phyloP scores from a whole-genome alignment of 2,797 vertebrate genomes.

The Glossophaga mutica region DNA sequence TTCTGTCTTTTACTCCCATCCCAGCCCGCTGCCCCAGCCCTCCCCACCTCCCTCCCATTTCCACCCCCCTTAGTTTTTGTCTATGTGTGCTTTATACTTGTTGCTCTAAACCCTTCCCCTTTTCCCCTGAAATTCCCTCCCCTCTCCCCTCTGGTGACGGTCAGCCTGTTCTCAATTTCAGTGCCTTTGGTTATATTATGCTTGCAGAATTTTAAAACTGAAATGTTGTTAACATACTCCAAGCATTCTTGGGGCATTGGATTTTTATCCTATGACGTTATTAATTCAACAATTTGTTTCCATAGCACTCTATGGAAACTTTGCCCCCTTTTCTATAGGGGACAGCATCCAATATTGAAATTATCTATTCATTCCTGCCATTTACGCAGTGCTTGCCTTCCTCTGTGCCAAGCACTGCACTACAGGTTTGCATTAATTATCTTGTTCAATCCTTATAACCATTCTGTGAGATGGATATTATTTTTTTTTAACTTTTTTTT shows the following conservation, averaged over 20 bases:
- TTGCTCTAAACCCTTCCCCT: too few relatives aligned
- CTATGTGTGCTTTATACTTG: too few relatives aligned
- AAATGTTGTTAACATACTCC: constrained; percentile 3
- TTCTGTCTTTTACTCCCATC: too few relatives aligned
- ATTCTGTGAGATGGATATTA: background rate
- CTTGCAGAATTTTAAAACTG: constrained; percentile 46
- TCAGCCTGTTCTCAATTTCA: too few relatives aligned
- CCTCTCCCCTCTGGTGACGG: too few relatives aligned
- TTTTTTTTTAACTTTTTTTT: too few relatives aligned
- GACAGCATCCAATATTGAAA: background rate
- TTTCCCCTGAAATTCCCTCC: too few relatives aligned
- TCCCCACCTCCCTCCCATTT: too few relatives aligned
- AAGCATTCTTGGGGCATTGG: background rate
- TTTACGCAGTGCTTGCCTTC: background rate
- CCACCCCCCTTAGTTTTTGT: too few relatives aligned
- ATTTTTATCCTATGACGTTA: background rate
- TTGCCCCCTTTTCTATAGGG: background rate
- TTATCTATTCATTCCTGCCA: background rate
- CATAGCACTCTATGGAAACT: background rate
- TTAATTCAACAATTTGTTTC: background rate
- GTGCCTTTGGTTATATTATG: too few relatives aligned
- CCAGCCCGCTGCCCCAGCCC: too few relatives aligned
- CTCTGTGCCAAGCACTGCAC: background rate
- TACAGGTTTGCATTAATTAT: constrained; percentile 1
- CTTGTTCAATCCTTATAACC: background rate